phyloP scores from a whole-genome alignment of 30 jellyfish, hydroid and myxozoan species.

The Cassiopea andromeda region DNA sequence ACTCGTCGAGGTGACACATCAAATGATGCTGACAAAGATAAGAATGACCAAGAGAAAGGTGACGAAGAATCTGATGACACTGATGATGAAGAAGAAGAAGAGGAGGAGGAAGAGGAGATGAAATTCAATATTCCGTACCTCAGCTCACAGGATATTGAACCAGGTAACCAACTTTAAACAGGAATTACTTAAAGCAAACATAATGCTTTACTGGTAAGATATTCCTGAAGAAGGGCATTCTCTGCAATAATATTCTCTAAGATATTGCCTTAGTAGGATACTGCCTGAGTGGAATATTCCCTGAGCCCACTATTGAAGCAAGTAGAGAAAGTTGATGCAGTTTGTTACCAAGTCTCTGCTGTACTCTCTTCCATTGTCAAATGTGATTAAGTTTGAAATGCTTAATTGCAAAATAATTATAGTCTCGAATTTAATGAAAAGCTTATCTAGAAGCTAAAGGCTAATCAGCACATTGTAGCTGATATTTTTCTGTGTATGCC shows the following conservation, averaged over 20 bases:
- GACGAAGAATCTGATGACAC: background rate
- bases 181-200: background rate
- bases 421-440: background rate
- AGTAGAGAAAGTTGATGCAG: too few species aligned
- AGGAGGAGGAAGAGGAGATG: conserved; percentile 43
- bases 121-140: conserved; percentile 45
- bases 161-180: conserved; percentile 15
- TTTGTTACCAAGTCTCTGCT: too few species aligned
- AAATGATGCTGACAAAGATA: background rate
- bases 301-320: too few species aligned
- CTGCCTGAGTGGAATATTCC: too few species aligned
- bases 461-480: background rate
- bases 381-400: too few species aligned
- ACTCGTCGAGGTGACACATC: background rate
- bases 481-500: too few species aligned
- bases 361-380: too few species aligned
- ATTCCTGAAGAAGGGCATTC: background rate
- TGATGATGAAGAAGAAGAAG: conserved; percentile 34
- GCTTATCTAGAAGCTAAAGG: background rate
- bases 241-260: background rate
- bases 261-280: too few species aligned
- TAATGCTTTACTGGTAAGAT: background rate
- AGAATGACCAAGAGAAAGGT: conserved; percentile 1
- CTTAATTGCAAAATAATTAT: background rate
- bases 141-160: conserved; percentile 31